Conservation (phyloP, 2,888 invertebrate genomes). For the Ormyrus pomaceus region DNA sequence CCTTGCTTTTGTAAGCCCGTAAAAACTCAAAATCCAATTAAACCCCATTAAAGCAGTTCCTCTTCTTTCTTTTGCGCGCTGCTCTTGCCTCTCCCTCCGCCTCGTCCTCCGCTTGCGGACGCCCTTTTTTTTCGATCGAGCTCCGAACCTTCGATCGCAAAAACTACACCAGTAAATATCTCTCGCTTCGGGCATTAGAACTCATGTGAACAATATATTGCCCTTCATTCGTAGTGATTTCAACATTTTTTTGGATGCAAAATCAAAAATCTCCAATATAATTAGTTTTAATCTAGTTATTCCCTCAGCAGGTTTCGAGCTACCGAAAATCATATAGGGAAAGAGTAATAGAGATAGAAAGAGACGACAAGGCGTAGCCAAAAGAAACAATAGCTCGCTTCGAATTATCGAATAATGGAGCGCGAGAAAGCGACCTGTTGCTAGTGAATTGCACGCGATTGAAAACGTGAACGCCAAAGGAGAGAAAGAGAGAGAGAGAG, state of each 20-base stretch:
- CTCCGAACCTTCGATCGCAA: too few species aligned
- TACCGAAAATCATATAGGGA: too few species aligned
- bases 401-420: slow-evolving; percentile 53
- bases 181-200: too few species aligned
- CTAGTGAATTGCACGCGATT: slow-evolving; percentile 60
- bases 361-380: slow-evolving; percentile 3
- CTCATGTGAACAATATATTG: too few species aligned
- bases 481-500: slow-evolving; percentile 41
- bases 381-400: slow-evolving; percentile 45
- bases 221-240: too few species aligned
- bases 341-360: background rate
- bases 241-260: too few species aligned
- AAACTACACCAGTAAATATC: too few species aligned
- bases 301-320: too few species aligned
- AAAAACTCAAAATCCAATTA: slow-evolving; percentile 57
- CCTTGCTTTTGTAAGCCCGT: slow-evolving; percentile 53
- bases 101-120: background rate
- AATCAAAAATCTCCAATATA: too few species aligned
- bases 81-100: background rate
- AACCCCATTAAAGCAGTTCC: slow-evolving; percentile 52
- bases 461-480: slow-evolving; percentile 51
- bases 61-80: background rate
- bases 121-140: background rate
- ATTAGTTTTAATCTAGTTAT: too few species aligned
- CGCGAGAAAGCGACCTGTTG: slow-evolving; percentile 61